These are phyloP conservation scores for Dinomys branickii DNA, from an alignment of 2,113 vertebrate species.

Conservation along the genomic window DNA sequence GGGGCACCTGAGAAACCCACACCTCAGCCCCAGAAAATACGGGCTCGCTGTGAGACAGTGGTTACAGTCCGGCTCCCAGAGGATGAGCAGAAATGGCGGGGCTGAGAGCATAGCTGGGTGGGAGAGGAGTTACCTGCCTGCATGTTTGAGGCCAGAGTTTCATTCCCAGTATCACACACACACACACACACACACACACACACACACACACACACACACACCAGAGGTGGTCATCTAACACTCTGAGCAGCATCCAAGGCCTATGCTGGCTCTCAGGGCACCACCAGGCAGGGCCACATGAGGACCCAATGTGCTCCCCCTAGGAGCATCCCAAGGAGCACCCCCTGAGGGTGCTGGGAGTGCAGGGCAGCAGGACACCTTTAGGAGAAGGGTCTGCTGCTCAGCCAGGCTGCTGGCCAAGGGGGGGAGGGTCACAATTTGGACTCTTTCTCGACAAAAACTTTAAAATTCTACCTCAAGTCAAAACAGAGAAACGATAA, in stretches of 20 bases:
- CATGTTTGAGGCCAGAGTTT: background rate
- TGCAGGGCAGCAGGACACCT: background rate
- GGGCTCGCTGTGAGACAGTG: fast-evolving
- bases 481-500: background rate
- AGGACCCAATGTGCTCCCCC: background rate
- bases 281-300: background rate
- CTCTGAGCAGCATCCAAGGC: fast-evolving
- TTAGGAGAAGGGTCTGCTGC: background rate
- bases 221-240: background rate
- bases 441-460: background rate
- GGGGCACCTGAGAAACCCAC: no score
- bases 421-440: fast-evolving
- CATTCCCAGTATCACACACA: background rate
- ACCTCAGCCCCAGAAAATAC: background rate
- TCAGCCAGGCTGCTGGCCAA: background rate
- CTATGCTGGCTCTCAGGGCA: background rate
- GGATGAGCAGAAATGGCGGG: background rate
- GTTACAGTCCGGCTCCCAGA: background rate
- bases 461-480: background rate
- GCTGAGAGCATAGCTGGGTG: background rate
- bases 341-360: background rate
- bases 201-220: no score
- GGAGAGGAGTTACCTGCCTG: background rate
- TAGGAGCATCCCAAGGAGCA: background rate
- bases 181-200: no score